phyloP scores from a whole-genome alignment of 2,888 invertebrate species.

The Micropterix aruncella region DNA sequence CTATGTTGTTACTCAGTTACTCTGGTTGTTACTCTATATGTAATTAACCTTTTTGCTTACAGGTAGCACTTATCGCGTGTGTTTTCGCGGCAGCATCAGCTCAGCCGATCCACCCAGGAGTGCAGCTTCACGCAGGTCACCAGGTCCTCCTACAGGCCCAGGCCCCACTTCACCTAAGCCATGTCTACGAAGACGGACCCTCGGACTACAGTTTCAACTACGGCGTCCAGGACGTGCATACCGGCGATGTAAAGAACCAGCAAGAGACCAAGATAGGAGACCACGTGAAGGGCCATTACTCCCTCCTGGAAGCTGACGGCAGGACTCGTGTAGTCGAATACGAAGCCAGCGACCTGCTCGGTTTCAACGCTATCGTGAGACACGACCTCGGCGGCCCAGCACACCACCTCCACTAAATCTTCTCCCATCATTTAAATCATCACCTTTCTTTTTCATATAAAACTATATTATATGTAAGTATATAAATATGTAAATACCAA shows the following conservation, averaged over 20 bases:
- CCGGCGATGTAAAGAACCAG: slow-evolving; percentile 14
- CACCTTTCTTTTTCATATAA: too few relatives aligned
- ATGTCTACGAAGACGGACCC: slow-evolving; percentile 16
- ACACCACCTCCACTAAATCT: too few relatives aligned
- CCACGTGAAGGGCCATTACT: slow-evolving; percentile 12
- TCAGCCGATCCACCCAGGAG: neutral
- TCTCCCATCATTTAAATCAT: too few relatives aligned
- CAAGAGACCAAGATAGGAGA: slow-evolving; percentile 13
- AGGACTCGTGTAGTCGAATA: slow-evolving; percentile 13
- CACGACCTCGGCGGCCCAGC: too few relatives aligned
- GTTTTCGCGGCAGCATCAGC: too few relatives aligned
- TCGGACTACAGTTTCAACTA: slow-evolving; percentile 13
- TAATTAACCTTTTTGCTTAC: too few relatives aligned
- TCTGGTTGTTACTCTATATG: too few relatives aligned
- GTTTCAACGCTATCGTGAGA: slow-evolving; percentile 13
- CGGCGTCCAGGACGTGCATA: slow-evolving; percentile 13
- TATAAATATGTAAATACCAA: too few relatives aligned
- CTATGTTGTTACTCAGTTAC: too few relatives aligned
- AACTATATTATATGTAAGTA: too few relatives aligned
- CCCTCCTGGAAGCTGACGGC: slow-evolving; percentile 13
- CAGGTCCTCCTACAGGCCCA: neutral
- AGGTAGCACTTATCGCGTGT: too few relatives aligned
- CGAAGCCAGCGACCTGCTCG: slow-evolving; percentile 12
- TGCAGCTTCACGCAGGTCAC: neutral
- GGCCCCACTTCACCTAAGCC: slow-evolving; percentile 13